These are phyloP conservation scores for Limnephilus rhombicus DNA, from an alignment of 2,888 invertebrate genomes.

Conservation along the genomic window DNA sequence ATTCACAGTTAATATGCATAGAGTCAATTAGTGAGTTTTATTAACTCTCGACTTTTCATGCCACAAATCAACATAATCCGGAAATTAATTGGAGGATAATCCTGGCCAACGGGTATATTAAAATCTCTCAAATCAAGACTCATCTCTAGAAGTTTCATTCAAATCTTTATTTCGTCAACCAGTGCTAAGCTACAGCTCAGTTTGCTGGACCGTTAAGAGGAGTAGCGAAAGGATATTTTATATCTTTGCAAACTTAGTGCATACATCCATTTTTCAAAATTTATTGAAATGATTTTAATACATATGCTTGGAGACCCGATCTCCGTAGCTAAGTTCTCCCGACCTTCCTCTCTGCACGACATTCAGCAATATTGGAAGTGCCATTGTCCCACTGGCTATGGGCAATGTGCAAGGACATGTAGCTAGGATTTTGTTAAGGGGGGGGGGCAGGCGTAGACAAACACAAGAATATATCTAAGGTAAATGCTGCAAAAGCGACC, in stretches of 20 bases:
- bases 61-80: too few relatives aligned
- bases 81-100: too few relatives aligned
- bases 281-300: neutral
- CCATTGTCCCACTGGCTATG: too few relatives aligned
- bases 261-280: neutral
- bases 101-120: neutral
- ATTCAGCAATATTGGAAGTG: neutral
- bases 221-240: neutral
- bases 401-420: too few relatives aligned
- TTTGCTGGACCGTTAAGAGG: neutral
- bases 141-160: neutral
- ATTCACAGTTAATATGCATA: too few relatives aligned
- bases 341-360: neutral
- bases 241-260: neutral
- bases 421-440: too few relatives aligned
- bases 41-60: too few relatives aligned
- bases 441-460: too few relatives aligned
- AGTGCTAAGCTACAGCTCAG: neutral
- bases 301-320: neutral
- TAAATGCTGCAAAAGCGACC: too few relatives aligned
- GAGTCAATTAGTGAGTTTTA: too few relatives aligned
- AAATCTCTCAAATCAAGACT: neutral
- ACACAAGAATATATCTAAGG: too few relatives aligned
- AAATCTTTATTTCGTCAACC: neutral
- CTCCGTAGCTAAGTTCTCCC: neutral